phyloP scores from a whole-genome alignment of 2,888 invertebrate species.

The Conus canariensis region DNA sequence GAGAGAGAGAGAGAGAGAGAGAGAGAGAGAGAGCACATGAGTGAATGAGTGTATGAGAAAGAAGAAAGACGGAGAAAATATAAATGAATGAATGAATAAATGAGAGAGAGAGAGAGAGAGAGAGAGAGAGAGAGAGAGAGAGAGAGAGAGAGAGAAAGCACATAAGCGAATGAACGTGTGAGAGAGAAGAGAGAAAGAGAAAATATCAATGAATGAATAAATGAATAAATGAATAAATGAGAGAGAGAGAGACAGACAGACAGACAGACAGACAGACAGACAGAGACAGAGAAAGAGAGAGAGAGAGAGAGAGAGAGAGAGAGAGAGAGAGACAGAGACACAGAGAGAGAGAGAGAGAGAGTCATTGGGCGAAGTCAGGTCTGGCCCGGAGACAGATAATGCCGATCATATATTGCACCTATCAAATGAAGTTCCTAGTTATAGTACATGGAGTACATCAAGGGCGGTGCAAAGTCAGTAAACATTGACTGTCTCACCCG shows the following conservation, averaged over 20 bases:
- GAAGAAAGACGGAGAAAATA: background rate
- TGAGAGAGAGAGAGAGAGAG: slow-evolving; percentile 13
- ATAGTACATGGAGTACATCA: too few relatives aligned
- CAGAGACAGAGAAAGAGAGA: slow-evolving; percentile 25
- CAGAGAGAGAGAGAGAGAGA: background rate
- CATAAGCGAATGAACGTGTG: background rate
- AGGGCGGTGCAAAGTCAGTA: too few relatives aligned
- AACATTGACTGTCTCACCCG: too few relatives aligned
- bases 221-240: background rate
- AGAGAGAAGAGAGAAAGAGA: background rate
- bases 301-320: slow-evolving; percentile 20
- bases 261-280: background rate
- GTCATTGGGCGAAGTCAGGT: background rate
- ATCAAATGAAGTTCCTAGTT: too few relatives aligned
- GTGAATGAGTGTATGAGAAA: background rate
- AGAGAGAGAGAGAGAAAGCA: background rate
- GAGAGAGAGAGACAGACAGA: background rate
- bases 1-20: background rate
- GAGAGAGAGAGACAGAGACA: slow-evolving; percentile 2
- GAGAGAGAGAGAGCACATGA: background rate
- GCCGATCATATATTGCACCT: too few relatives aligned
- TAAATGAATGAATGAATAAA: background rate
- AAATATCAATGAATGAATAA: background rate
- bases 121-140: background rate
- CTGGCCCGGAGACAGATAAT: too few relatives aligned